Base-by-base conservation (phyloP, 2,113 vertebrate genomes). In the Loxodonta africana region DNA sequence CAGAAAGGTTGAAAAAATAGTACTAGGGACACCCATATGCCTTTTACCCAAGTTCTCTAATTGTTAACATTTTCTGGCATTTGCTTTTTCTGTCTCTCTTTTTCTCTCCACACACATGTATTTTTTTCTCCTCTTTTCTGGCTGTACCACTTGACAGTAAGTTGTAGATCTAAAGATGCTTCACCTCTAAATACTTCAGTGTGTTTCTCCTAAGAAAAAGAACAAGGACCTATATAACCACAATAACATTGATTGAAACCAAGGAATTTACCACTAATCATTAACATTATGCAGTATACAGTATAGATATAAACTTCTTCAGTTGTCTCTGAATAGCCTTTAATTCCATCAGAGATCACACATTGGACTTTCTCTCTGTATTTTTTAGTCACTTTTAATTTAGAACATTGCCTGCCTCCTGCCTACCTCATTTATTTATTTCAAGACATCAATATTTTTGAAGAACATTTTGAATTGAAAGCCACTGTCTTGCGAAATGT, bases 171-270 rank as follows among this genome's bases (percentile, higher is more conserved):
- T 88, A 3, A 74, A 46, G 18, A 73, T 8, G 41, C 28, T 60
- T 67, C 11, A 53, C n/a, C 18, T n/a, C 12, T 8, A 73, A 91
- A 41, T 71, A 18, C 8, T 62, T 84, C 26, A 7, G 6, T 77
- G 30, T 69, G 9, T 88, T 69, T 83, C 90, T 46, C 33, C 62
- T 87, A 53, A 90, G 53, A 87, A 87, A 17, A 57, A 83, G n/a
- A 14, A 82, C 6, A 28, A 73, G 67, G 6, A 85, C 9, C 57
- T 48, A 12, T 90, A 15, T 78, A 73, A 14, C 11, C 44, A 73
- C 8, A 80, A 44, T 6, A 78, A 60, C 44, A 48, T 26, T 12
- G 80, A 82, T 86, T n/a, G 21, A n/a, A 65, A n/a, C 57, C 33
- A 77, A 94, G 44, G 65, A 2, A n/a, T 74, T 95, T 91, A 26